Base-by-base conservation (phyloP, 2,113 vertebrate species). In the Holacanthus passer region DNA sequence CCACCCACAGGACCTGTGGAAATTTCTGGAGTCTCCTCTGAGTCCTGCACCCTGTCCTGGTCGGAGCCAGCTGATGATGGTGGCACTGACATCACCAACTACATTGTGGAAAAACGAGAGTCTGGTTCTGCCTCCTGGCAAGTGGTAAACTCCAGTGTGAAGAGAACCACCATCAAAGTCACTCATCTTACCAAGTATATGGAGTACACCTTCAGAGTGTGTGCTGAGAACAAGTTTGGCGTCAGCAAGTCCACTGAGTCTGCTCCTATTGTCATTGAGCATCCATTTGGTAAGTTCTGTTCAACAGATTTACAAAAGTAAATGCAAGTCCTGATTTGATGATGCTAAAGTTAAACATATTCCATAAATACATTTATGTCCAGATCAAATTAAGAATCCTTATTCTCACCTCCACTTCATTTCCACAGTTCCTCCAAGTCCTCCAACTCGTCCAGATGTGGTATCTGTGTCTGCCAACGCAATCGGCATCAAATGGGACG, bases 41-140 rank as follows among this genome's bases (percentile, higher is more conserved):
- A 99, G 84, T 98, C 96, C 31, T 99, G 98, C 89, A 95, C 94
- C 52, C 89, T 99, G 56, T 94, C 97, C 35, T 99, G 98, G 98
- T 90, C 94, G 43, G 97, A 98, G 83, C 96, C 98, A 81, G 93
- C 96, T 85, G 98, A 99, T 85, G 94, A 99, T 17, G 98, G 98
- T 41, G 98, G 98, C 81, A 96, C 94, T 0, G 97, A 99, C 1
- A 97, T 99, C 80, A 95, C 94, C 2, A 99, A 99, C 90, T 99
- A 99, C 87, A 99, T 99, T 76, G 98, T 99, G 91, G 98, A 99
- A 88, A 99, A 99, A 90, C 97, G 98, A 10, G 97, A 99, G 89
- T 98, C 97, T 19, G 97, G 97, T 45, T 95, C 96, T 69, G 97
- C 97, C 73, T 96, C 96, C 55, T 99, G 98, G 98, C 98, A 99